Evolutionary conservation across 1,140 invertebrate species (phyloP).

Genomic region (Eupeodes corollae): DNA sequence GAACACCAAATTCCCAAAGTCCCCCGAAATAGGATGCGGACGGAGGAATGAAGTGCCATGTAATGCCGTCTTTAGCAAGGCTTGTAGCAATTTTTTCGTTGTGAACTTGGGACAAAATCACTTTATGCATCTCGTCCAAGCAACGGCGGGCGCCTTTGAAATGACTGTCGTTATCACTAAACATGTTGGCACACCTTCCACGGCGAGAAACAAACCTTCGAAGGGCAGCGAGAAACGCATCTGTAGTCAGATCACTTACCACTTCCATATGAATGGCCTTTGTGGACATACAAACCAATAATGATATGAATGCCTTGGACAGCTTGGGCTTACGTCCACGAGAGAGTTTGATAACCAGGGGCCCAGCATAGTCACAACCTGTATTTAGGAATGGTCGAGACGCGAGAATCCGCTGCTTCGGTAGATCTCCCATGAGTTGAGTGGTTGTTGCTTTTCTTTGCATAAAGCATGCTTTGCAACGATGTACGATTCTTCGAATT

Average conservation of each 20-base stretch:
- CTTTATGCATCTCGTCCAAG: too few relatives aligned
- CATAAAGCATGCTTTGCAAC: conserved; percentile 28
- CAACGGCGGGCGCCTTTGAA: conserved; percentile 15
- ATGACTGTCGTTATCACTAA: conserved; percentile 24
- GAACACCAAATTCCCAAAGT: too few relatives aligned
- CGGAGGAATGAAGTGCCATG: too few relatives aligned
- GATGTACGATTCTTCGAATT: conserved; percentile 11
- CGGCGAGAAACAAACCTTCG: conserved; percentile 27
- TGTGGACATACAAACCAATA: conserved; percentile 14
- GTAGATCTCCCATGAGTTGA: conserved; percentile 29
- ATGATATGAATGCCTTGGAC: conserved; percentile 8
- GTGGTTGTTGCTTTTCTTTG: conserved; percentile 12
- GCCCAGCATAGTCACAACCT: conserved; percentile 32
- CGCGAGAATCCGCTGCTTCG: conserved; percentile 8
- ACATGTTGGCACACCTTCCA: conserved; percentile 17
- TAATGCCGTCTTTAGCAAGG: too few relatives aligned
- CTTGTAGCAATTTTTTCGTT: too few relatives aligned
- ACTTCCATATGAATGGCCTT: conserved; percentile 23
- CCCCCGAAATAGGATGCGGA: too few relatives aligned
- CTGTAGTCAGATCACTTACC: conserved; percentile 8
- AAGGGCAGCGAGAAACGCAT: conserved; percentile 24
- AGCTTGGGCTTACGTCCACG: background rate
- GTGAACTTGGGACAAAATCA: too few relatives aligned
- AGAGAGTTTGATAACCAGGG: conserved; percentile 10
- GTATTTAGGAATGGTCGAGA: conserved; percentile 17